Evolutionary conservation across 2,797 vertebrate genomes (phyloP), one percentile per base, ranked within the genome.

Genomic region (Nannoperca obscura): DNA sequence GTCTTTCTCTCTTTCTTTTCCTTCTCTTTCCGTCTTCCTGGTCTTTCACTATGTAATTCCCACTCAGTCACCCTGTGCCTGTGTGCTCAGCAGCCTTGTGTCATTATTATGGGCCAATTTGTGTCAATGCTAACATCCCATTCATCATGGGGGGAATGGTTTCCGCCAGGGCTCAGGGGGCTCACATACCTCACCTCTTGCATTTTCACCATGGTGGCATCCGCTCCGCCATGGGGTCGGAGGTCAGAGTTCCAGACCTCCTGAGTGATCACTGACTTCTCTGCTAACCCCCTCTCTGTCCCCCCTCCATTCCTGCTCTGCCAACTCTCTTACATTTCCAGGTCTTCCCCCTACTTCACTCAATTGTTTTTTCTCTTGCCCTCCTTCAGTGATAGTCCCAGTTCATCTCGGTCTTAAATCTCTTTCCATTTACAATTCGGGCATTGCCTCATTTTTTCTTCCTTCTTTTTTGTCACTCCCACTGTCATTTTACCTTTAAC

Each of bases 121-220:
- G 81, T 87, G 90, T 94, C 89, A 87, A 92, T 94, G 93, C 95
- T 95, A 93, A 96, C 93, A 95, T 93, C 92, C 93, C 93, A 94
- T 96, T 95, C 94, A 95, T 95, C 94, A 95, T 88, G 91, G 86
- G 89, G 94, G 91, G 90, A 85, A 86, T 73, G 88, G 91, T 87
- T 92, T 91, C 91, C 87, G 82, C 89, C 86, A 74, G 80, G 78
- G 84, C 86, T 90, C 76, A 44, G 84, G 89, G 89, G 88, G 89
- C 89, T 90, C 80, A 58, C 90, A 94, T 92, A 91, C 89, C 91
- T 91, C 89, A 88, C 88, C 88, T 86, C 91, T 90, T 85, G 89
- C 93, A 94, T 92, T 92, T 94, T 95, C 94, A 94, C 92, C 91
- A 92, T 91, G 90, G 91, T 94, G 89, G 88, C 92, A 93, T 94